These are phyloP conservation scores for Trachymyrmex cornetzi DNA, from an alignment of 1,140 invertebrate species.

Conservation along the genomic window DNA sequence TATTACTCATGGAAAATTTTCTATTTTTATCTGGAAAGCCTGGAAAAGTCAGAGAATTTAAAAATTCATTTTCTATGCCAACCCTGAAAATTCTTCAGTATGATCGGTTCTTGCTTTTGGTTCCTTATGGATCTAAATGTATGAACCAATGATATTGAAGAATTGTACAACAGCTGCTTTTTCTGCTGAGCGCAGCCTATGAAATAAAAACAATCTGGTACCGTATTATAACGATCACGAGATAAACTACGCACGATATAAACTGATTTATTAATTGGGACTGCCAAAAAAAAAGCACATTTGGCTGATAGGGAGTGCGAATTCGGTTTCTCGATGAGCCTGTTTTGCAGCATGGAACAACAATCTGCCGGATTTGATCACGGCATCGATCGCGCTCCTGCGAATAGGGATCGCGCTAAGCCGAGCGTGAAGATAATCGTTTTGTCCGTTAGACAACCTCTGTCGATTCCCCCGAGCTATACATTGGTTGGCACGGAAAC, in stretches of 20 bases:
- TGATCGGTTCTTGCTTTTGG: too few species aligned
- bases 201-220: neutral
- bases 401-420: slow-evolving; percentile 67
- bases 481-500: slow-evolving; percentile 24
- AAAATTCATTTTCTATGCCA: too few species aligned
- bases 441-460: slow-evolving; percentile 73
- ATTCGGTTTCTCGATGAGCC: neutral
- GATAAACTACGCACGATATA: neutral
- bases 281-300: neutral
- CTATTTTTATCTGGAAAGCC: too few species aligned
- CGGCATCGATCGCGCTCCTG: slow-evolving; percentile 66
- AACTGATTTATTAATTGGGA: neutral
- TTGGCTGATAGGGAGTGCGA: neutral
- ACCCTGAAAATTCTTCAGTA: too few species aligned
- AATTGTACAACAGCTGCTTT: too few species aligned
- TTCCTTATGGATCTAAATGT: too few species aligned
- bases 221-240: neutral
- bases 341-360: slow-evolving; percentile 8
- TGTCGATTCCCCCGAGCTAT: slow-evolving; percentile 46
- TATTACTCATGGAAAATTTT: too few species aligned
- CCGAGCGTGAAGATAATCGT: slow-evolving; percentile 76
- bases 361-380: slow-evolving; percentile 20
- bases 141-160: too few species aligned
- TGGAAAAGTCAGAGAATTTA: too few species aligned
- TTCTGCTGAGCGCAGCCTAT: neutral